Base-by-base conservation (phyloP, 2,797 vertebrate genomes). In the Sebastes nivosus region DNA sequence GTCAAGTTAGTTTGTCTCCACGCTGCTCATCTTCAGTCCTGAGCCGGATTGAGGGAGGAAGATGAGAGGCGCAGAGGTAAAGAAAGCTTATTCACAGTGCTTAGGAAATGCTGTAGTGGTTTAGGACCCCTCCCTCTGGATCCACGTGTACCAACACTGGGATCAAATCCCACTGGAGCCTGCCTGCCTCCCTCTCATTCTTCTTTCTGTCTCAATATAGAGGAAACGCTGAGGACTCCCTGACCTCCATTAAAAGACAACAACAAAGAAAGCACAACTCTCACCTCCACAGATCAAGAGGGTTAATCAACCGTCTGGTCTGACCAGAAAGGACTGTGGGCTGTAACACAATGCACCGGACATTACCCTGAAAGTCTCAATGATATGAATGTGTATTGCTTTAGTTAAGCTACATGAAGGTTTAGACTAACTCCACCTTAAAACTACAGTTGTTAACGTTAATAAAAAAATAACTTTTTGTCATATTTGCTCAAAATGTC, bases 41-140 rank as follows among this genome's bases (percentile, higher is more conserved):
- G 78, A 81, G 83, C 78, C 20, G 69, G 55, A 74, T 20, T 34
- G 16, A 75, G 65, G 63, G 74, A 77, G 77, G 73, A 78, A 55
- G 75, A 63, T 7, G 59, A 36, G 71, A 29, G 57, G 59, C 8
- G 46, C 30, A 52, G 63, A 52, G 63, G 70, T 24, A 22, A n/a
- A 72, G 68, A 60, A 80, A 65, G 75, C 77, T 27, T 81, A 52
- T 83, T 90, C 87, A 87, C 84, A 89, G 88, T 86, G 66, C 79
- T 77, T 20, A 29, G 55, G 74, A 46, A 52, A 82, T 4, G 18
- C 54, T 50, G 60, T 59, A 78, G 80, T 85, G 80, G 84, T 87
- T 78, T 18, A 22, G 82, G 80, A 75, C 57, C 65, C 63, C 46
- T 59, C 79, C 42, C n/a, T 67, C 67, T 12, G 75, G 81, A 69